These are phyloP conservation scores for Mechanitis messenoides DNA, from an alignment of 2,888 invertebrate genomes.

Conservation along the genomic window DNA sequence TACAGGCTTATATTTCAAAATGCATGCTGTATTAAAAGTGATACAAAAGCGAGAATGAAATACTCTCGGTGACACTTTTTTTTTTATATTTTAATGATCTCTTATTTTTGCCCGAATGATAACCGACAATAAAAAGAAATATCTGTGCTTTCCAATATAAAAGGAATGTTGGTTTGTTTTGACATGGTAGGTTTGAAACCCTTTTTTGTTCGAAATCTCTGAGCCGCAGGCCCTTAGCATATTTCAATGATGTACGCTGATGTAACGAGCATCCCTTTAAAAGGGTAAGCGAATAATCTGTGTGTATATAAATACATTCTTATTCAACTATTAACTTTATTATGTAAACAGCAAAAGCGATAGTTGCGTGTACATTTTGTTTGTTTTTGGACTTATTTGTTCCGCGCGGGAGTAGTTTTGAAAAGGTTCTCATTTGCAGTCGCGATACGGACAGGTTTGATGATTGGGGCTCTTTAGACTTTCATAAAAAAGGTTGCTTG, in stretches of 20 bases:
- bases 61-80: not conserved
- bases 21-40: not conserved
- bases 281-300: slow-evolving; percentile 39
- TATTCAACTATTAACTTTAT: slow-evolving; percentile 23
- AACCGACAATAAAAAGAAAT: not conserved
- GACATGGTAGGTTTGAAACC: slow-evolving; percentile 35
- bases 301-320: slow-evolving; percentile 27
- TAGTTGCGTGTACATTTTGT: slow-evolving; percentile 22
- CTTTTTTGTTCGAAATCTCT: slow-evolving; percentile 37
- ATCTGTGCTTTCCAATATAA: slow-evolving; percentile 17
- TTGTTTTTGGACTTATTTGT: slow-evolving; percentile 10
- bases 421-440: slow-evolving; percentile 35
- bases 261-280: slow-evolving; percentile 42
- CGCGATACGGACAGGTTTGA: slow-evolving; percentile 29
- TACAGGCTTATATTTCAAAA: too few species aligned
- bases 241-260: slow-evolving; percentile 48
- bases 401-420: slow-evolving; percentile 26
- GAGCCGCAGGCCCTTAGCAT: slow-evolving; percentile 39
- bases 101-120: not conserved
- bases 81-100: slow-evolving; percentile 1
- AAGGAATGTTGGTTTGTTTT: slow-evolving; percentile 35
- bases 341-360: slow-evolving; percentile 18
- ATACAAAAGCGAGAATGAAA: not conserved
- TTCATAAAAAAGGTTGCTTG: slow-evolving; percentile 19
- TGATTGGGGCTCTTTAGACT: slow-evolving; percentile 32